These are phyloP conservation scores for Parauchenoglanis punctatus DNA, from an alignment of 2,797 vertebrate genomes.

Conservation along the genomic window DNA sequence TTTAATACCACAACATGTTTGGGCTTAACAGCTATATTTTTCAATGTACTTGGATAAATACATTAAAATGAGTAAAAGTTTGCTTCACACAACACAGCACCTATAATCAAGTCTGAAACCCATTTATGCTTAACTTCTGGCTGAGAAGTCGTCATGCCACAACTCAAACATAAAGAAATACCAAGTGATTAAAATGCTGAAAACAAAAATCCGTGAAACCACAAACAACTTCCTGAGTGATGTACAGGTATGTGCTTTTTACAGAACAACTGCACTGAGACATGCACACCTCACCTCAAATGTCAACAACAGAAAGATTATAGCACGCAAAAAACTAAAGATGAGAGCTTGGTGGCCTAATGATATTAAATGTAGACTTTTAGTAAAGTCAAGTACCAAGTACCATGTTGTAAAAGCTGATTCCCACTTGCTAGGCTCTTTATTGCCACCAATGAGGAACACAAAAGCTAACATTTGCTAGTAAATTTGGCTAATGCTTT, in stretches of 20 bases:
- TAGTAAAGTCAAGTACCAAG: neutral
- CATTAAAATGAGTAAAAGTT: neutral
- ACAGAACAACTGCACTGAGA: constrained; percentile 10
- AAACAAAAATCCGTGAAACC: constrained; percentile 8
- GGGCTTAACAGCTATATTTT: neutral
- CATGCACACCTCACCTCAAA: constrained; percentile 17
- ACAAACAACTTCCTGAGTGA: constrained; percentile 10
- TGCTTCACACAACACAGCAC: neutral
- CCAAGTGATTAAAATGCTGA: constrained; percentile 10
- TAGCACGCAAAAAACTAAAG: neutral
- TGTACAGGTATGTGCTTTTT: constrained; percentile 19
- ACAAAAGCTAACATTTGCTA: neutral
- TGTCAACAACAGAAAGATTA: constrained; percentile 23
- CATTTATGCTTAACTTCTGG: neutral
- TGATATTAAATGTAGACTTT: too few species aligned
- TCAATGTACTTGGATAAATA: neutral
- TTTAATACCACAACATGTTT: neutral
- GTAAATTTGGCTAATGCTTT: neutral
- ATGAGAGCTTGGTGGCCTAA: neutral
- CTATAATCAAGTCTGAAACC: neutral
- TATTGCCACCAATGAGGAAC: neutral
- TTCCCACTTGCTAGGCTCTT: neutral
- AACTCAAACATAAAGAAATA: constrained; percentile 14
- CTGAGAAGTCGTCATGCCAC: neutral
- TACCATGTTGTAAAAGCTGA: neutral